phyloP scores from a whole-genome alignment of 37 sponge, comb jelly and placozoan genomes.

The Hormiphora californensis region DNA sequence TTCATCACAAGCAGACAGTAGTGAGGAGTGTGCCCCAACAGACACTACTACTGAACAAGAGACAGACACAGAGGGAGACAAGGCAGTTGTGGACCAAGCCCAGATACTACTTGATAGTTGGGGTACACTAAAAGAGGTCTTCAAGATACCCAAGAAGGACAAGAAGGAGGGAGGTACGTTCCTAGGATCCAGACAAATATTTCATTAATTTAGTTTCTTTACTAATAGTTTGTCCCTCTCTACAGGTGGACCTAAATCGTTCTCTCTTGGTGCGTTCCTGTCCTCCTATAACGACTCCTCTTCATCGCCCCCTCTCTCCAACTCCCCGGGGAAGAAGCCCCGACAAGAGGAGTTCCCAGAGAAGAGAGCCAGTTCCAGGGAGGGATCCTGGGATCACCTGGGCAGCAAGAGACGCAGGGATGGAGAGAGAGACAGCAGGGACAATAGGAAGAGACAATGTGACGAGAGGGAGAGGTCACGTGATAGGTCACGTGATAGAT shows the following conservation, averaged over 20 bases:
- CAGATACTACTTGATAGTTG: slow-evolving; percentile 63
- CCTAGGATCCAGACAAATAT: too few species aligned
- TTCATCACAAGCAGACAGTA: slow-evolving; percentile 28
- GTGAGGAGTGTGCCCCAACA: not conserved
- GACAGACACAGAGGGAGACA: slow-evolving; percentile 23
- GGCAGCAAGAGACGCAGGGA: slow-evolving; percentile 35
- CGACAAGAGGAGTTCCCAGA: too few species aligned
- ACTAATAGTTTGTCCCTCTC: too few species aligned
- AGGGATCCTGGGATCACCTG: not conserved
- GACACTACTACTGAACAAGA: not conserved
- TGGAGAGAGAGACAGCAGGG: not conserved
- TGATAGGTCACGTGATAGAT: slow-evolving; percentile 4
- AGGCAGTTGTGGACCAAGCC: slow-evolving; percentile 52
- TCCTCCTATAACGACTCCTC: not conserved
- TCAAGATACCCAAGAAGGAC: slow-evolving; percentile 75
- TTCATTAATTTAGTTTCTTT: too few species aligned
- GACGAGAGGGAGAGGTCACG: not conserved
- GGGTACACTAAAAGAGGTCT: slow-evolving; percentile 73
- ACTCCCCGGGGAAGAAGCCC: too few species aligned
- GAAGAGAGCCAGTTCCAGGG: too few species aligned
- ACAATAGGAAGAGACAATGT: slow-evolving; percentile 18
- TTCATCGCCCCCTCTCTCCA: not conserved
- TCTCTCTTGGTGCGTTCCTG: slow-evolving; percentile 20
- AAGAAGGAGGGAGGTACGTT: too few species aligned
- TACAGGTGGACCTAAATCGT: too few species aligned